Evolutionary conservation across 2,113 vertebrate species (phyloP).

Genomic region (Corythaixoides concolor): DNA sequence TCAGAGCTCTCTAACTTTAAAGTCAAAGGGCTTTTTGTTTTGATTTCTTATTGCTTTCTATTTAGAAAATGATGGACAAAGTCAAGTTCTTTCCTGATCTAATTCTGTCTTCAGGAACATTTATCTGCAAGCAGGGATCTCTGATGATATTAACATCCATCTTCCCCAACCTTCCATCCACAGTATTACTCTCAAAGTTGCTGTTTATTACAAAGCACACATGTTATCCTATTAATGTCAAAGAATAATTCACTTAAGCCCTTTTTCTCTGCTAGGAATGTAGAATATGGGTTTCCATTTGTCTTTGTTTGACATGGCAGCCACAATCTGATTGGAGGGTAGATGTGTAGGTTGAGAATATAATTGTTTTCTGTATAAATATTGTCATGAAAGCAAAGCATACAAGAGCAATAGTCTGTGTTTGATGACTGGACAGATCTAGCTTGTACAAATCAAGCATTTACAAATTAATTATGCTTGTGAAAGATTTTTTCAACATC

Average conservation of each 20-base stretch:
- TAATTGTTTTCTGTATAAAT: slow-evolving; percentile 40
- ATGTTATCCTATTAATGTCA: slow-evolving; percentile 44
- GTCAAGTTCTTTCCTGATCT: background rate
- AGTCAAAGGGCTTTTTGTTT: background rate
- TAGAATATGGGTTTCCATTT: slow-evolving; percentile 8
- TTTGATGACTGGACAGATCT: slow-evolving; percentile 9
- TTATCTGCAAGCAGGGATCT: background rate
- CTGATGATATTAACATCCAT: background rate
- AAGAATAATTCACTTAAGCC: slow-evolving; percentile 56
- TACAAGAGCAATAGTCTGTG: background rate
- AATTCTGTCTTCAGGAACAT: background rate
- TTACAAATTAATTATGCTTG: slow-evolving; percentile 35
- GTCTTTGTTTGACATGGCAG: slow-evolving; percentile 31
- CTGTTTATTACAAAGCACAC: background rate
- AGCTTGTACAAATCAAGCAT: background rate
- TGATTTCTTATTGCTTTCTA: background rate
- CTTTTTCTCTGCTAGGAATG: slow-evolving; percentile 12
- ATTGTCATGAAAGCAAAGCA: background rate
- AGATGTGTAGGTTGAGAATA: slow-evolving; percentile 11
- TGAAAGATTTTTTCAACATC: slow-evolving; percentile 32
- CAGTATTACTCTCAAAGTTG: background rate
- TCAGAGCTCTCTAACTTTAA: background rate
- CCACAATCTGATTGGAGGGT: slow-evolving; percentile 8
- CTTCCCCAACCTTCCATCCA: background rate
- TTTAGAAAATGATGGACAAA: background rate